These are phyloP conservation scores for Podarcis muralis DNA, from an alignment of 2,113 vertebrate species.

Conservation along the genomic window DNA sequence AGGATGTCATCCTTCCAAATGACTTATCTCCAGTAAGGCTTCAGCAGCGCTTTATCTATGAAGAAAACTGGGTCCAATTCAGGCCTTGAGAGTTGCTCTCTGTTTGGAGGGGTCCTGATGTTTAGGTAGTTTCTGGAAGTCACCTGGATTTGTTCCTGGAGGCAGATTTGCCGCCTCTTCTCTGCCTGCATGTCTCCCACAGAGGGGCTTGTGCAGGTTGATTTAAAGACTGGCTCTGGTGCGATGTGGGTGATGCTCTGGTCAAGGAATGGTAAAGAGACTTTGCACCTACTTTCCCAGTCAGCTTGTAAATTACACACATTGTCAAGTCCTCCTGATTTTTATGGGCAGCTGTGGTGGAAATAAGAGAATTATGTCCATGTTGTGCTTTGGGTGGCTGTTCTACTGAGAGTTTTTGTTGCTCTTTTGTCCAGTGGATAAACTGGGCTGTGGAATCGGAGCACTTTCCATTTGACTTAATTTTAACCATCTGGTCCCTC, in stretches of 20 bases:
- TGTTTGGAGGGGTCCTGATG: neutral
- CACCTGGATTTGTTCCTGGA: slow-evolving; percentile 7
- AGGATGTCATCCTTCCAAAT: neutral
- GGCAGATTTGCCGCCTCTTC: neutral
- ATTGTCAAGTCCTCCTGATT: slow-evolving; percentile 16
- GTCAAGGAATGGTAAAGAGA: neutral
- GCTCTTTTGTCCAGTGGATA: neutral
- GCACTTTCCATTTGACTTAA: neutral
- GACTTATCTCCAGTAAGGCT: neutral
- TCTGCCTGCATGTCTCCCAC: slow-evolving; percentile 6
- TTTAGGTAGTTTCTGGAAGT: neutral
- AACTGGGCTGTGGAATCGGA: accelerated
- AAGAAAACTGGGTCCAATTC: neutral
- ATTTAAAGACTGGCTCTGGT: neutral
- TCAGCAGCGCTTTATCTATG: neutral
- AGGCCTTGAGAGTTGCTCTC: neutral
- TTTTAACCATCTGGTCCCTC: neutral
- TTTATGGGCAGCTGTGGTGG: neutral
- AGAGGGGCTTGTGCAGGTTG: neutral
- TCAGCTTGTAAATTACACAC: slow-evolving; percentile 1
- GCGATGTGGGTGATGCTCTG: neutral
- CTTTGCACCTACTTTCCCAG: neutral
- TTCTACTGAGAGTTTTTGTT: neutral
- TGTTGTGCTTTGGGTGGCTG: neutral
- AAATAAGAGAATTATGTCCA: neutral